These are phyloP conservation scores for Meriones psammophilus DNA, from an alignment of 2,797 vertebrate genomes.

Conservation along the genomic window DNA sequence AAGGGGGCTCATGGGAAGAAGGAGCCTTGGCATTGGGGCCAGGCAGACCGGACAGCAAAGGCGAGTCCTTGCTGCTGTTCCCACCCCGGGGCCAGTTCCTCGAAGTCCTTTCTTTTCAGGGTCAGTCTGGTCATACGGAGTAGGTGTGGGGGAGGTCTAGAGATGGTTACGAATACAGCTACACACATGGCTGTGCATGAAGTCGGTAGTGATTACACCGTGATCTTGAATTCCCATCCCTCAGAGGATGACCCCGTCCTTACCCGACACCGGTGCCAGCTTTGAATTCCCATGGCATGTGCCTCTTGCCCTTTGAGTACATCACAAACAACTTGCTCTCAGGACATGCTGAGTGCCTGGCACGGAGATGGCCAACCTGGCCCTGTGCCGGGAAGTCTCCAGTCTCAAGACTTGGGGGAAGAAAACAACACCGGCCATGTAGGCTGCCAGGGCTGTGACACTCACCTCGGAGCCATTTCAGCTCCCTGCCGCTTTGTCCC, in stretches of 20 bases:
- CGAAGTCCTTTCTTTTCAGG: background rate
- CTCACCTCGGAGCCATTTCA: too few species aligned
- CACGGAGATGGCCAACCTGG: background rate
- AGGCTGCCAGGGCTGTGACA: too few species aligned
- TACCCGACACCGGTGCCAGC: background rate
- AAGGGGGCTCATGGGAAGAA: background rate
- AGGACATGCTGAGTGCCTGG: background rate
- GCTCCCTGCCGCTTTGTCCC: background rate
- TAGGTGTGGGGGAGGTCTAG: background rate
- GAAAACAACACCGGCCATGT: background rate
- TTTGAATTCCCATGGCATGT: background rate
- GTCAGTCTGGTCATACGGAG: background rate
- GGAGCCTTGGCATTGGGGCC: background rate
- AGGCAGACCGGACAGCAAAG: background rate
- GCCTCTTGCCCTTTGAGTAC: rapidly evolving
- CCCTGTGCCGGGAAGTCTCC: background rate
- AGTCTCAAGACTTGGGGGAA: background rate
- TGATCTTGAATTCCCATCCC: background rate
- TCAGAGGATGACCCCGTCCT: background rate
- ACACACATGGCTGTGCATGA: too few species aligned
- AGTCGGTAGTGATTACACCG: too few species aligned
- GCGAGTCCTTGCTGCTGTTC: background rate
- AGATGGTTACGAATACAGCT: rapidly evolving
- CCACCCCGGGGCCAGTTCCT: background rate
- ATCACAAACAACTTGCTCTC: background rate